Conservation (phyloP, 2,888 invertebrate genomes). For the Tanaodytes sp. region DNA sequence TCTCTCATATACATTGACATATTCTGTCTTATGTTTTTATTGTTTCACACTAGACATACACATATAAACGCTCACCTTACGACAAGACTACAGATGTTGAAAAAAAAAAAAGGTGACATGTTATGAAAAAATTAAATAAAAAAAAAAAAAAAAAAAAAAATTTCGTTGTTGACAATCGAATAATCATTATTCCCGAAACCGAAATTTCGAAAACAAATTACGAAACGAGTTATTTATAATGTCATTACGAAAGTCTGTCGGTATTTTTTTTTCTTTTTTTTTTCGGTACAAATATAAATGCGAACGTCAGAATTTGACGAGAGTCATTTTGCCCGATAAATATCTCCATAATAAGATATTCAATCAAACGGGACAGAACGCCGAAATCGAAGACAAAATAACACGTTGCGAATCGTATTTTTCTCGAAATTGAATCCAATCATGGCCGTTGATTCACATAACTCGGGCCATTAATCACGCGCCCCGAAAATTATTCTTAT, state of each 20-base stretch:
- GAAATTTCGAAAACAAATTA: constrained; percentile 7
- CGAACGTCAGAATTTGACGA: constrained; percentile 20
- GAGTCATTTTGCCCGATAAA: constrained; percentile 20
- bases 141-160: too few relatives aligned
- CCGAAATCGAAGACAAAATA: constrained; percentile 36
- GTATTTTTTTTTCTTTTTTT: too few relatives aligned
- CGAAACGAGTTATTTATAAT: too few relatives aligned
- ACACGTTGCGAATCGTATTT: constrained; percentile 30
- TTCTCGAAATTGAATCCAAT: constrained; percentile 40
- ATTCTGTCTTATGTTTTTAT: too few relatives aligned
- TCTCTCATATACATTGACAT: too few relatives aligned
- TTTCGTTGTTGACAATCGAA: too few relatives aligned
- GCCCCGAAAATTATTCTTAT: constrained; percentile 18
- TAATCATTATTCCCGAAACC: too few relatives aligned
- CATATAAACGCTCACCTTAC: too few relatives aligned
- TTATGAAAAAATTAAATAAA: too few relatives aligned
- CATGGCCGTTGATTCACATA: constrained; percentile 31
- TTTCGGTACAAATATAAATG: constrained; percentile 14
- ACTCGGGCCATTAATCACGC: constrained; percentile 35
- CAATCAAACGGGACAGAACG: constrained; percentile 13
- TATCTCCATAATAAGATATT: constrained; percentile 31
- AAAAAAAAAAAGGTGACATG: too few relatives aligned
- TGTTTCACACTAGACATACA: too few relatives aligned
- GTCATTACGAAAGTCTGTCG: background rate
- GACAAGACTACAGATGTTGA: too few relatives aligned